Percentiles rank a stretch among this genome's conserved stretches.
Conservation (phyloP, 1,140 invertebrate genomes). For the Bombus haemorrhoidalis region DNA sequence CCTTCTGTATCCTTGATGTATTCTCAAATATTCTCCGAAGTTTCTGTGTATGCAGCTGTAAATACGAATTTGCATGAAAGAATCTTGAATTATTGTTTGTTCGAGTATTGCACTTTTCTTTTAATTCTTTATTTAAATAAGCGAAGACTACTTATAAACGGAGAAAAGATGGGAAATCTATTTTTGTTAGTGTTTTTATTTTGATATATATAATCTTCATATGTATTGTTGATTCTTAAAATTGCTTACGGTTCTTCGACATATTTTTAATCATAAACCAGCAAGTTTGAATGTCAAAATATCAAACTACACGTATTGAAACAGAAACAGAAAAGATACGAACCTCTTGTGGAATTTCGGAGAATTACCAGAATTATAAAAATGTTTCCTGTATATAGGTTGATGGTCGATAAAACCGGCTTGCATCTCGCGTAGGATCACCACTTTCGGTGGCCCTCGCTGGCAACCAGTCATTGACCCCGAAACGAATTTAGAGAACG, state of each 20-base stretch:
- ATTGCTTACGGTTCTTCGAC: background rate
- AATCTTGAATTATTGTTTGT: background rate
- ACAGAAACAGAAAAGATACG: background rate
- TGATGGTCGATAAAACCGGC: slow-evolving; percentile 27
- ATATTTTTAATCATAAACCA: no score
- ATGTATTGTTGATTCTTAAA: background rate
- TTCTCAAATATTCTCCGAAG: slow-evolving; percentile 37
- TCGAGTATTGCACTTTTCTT: background rate
- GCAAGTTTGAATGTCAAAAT: no score
- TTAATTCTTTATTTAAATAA: background rate
- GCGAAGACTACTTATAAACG: no score
- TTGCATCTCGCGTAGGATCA: background rate
- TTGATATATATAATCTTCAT: no score
- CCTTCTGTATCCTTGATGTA: slow-evolving; percentile 32
- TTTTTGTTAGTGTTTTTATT: background rate
- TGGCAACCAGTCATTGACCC: slow-evolving; percentile 50
- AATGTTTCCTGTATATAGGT: background rate
- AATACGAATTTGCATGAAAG: background rate
- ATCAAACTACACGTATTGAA: background rate
- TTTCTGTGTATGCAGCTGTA: background rate
- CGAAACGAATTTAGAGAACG: slow-evolving; percentile 52
- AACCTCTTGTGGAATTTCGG: background rate
- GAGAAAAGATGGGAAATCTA: no score
- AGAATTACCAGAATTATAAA: background rate
- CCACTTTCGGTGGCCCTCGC: slow-evolving; percentile 35